A percentile compares a stretch with the other conserved stretches of the same genome.
These are phyloP conservation scores for Oenanthe oenanthe DNA, from an alignment of 2,113 vertebrate genomes.

Conservation along the genomic window DNA sequence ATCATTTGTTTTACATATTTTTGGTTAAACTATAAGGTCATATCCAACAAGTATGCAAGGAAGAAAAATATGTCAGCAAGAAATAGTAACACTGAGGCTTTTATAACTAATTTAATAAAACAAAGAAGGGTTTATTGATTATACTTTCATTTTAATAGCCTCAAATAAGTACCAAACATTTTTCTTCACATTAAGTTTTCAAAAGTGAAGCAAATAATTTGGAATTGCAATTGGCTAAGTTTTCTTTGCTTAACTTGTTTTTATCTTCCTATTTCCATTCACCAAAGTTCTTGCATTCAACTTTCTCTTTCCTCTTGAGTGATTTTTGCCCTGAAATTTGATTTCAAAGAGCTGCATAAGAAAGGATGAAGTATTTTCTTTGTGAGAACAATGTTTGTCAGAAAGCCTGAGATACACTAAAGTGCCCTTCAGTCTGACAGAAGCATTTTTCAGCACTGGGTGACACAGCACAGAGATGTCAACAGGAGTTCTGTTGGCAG, in stretches of 20 bases:
- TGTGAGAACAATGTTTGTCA: not conserved
- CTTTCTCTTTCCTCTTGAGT: not conserved
- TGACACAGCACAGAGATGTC: not conserved
- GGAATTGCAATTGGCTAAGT: not conserved
- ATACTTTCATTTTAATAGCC: not conserved
- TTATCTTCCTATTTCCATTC: not conserved
- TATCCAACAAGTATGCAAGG: not conserved
- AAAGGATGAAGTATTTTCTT: not conserved
- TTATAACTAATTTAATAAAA: not conserved
- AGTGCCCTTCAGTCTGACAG: not conserved
- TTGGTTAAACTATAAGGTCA: not conserved
- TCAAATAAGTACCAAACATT: not conserved
- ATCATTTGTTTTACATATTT: not conserved
- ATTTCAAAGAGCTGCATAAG: not conserved
- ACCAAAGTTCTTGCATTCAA: not conserved
- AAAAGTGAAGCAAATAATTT: not conserved
- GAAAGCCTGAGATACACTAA: not conserved
- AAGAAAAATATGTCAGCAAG: not conserved
- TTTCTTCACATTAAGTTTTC: not conserved
- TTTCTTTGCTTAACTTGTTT: not conserved
- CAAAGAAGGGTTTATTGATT: not conserved
- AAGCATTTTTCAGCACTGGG: constrained; percentile 13
- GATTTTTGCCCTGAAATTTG: not conserved
- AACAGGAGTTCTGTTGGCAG: not conserved
- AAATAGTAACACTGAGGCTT: not conserved